Base-by-base conservation (phyloP, 2,113 vertebrate genomes). In the Pithys albifrons region DNA sequence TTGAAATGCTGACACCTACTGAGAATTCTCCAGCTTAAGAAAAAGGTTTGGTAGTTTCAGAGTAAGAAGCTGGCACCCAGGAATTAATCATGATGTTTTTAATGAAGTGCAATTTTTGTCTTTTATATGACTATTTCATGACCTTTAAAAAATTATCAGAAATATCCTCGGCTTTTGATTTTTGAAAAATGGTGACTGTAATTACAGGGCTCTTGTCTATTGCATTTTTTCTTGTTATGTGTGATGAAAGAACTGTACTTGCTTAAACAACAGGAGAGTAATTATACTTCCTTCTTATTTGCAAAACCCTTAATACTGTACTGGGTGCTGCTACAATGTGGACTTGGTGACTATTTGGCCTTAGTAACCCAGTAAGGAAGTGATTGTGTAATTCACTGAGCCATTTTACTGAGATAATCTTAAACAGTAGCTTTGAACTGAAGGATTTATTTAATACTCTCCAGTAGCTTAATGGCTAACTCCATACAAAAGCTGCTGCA, bases 121-220 rank as follows among this genome's bases (percentile, higher is more conserved):
- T 89, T 78, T 85, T 66, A 69, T 73, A 71, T 95, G 87, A 88
- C 78, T 95, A 19, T 91, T 90, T 94, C 25, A 39, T 91, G 89
- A 91, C 58, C 66, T 85, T 85, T 88, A 85, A 89, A 73, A 95
- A 91, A 75, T 23, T 83, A 75, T 89, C 57, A 72, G 80, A 74
- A 94, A 89, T 85, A 79, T 80, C 33, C 33, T 28, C 83, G 70
- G n/a, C 41, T 89, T 91, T 93, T 83, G 78, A 70, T 64, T 95
- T 89, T 88, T 94, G 18, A 91, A 83, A 70, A 83, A 62, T 39
- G 39, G 41, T 66, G 54, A 43, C 58, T 58, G 29, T 80, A 93
- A 83, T 85, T 85, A 78, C 43, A 83, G 69, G 46, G 29, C 23
- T 76, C 12, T 85, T 82, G n/a, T 62, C 81, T 94, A 10, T 59